Conservation (phyloP, 2,888 invertebrate genomes). For the Hirtodrosophila alboralis region DNA sequence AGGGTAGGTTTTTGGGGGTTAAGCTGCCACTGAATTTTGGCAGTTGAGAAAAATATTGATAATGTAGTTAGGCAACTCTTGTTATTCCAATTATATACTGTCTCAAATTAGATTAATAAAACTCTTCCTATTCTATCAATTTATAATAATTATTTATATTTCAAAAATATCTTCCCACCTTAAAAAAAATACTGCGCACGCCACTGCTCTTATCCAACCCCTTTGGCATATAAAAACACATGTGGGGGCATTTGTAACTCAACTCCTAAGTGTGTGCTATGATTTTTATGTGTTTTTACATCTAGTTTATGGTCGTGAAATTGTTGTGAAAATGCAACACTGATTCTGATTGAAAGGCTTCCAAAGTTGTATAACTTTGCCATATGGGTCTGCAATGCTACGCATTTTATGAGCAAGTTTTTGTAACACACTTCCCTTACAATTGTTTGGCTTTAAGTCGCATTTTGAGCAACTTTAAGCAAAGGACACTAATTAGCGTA, state of each 20-base stretch:
- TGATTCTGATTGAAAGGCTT: conserved; percentile 21
- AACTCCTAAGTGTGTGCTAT: conserved; percentile 69
- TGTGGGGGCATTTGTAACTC: conserved; percentile 52
- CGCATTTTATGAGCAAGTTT: neutral
- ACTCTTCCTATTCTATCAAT: too few species aligned
- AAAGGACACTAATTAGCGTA: conserved; percentile 63
- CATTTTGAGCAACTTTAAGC: conserved; percentile 19
- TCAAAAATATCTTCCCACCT: too few species aligned
- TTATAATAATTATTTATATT: too few species aligned
- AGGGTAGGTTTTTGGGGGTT: too few species aligned
- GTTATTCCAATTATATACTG: too few species aligned
- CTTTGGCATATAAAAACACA: conserved; percentile 15
- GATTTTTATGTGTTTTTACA: conserved; percentile 65
- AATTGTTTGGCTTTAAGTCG: conserved; percentile 7
- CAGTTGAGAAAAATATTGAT: too few species aligned
- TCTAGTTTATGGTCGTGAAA: conserved; percentile 48
- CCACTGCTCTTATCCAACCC: too few species aligned
- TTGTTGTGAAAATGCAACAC: conserved; percentile 14
- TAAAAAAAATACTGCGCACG: too few species aligned
- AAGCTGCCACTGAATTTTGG: too few species aligned
- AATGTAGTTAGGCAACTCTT: too few species aligned
- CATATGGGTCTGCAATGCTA: conserved; percentile 34
- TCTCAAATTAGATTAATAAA: too few species aligned
- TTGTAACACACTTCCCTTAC: too few species aligned
- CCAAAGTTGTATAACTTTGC: conserved; percentile 12